These are phyloP conservation scores for Pteruthius melanotis DNA, from an alignment of 2,113 vertebrate genomes.

Conservation along the genomic window DNA sequence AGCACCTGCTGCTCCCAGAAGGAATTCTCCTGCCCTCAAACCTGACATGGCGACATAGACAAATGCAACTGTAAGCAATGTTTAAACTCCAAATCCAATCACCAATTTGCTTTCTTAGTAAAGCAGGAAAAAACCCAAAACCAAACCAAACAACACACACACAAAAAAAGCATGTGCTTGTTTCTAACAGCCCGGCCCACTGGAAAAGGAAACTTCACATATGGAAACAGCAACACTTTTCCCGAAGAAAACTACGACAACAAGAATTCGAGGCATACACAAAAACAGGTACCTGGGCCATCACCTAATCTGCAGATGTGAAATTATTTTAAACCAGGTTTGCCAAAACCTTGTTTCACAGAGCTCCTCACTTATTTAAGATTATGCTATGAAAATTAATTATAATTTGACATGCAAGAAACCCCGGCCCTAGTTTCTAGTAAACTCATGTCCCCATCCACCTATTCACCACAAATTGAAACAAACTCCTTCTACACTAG, in stretches of 20 bases:
- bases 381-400: neutral
- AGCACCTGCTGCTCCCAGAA: neutral
- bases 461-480: neutral
- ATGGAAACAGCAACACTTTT: neutral
- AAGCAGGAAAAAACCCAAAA: neutral
- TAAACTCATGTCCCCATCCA: neutral
- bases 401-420: neutral
- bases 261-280: neutral
- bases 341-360: neutral
- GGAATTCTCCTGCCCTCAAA: slow-evolving; percentile 6
- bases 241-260: neutral
- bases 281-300: neutral
- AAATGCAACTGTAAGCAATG: neutral
- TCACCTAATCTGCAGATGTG: neutral
- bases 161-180: neutral
- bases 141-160: neutral
- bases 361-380: neutral
- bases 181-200: neutral
- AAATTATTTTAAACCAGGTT: neutral
- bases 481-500: neutral
- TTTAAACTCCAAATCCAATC: neutral
- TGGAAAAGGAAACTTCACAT: neutral
- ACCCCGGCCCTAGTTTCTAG: neutral
- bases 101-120: neutral
- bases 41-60: neutral